These are phyloP conservation scores for Candoia aspera DNA, from an alignment of 2,113 vertebrate species.

Conservation along the genomic window DNA sequence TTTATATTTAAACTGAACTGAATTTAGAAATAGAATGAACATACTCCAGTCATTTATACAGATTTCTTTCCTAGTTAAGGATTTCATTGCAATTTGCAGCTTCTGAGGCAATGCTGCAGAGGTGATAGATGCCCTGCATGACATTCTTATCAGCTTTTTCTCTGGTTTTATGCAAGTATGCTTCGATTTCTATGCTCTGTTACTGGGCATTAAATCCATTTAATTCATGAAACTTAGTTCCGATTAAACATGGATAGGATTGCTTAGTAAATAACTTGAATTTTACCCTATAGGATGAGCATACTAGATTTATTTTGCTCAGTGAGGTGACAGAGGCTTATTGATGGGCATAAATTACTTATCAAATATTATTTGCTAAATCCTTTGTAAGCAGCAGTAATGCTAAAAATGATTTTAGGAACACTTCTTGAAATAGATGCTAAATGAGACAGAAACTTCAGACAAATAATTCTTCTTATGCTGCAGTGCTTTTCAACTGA, in stretches of 20 bases:
- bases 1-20: neutral
- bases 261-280: neutral
- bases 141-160: neutral
- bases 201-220: neutral
- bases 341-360: neutral
- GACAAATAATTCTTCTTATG: neutral
- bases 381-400: neutral
- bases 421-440: neutral
- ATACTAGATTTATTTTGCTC: neutral
- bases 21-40: neutral
- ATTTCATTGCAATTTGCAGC: neutral
- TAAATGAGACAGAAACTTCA: neutral
- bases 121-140: neutral
- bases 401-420: neutral
- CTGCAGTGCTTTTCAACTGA: neutral
- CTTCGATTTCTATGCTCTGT: neutral
- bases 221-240: neutral
- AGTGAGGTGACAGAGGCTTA: neutral
- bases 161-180: neutral
- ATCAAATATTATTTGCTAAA: neutral
- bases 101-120: neutral
- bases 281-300: neutral
- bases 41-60: neutral
- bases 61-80: neutral
- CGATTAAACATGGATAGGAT: neutral